Evolutionary conservation across 2,113 vertebrate species (phyloP).

Genomic region (Cariama cristata): DNA sequence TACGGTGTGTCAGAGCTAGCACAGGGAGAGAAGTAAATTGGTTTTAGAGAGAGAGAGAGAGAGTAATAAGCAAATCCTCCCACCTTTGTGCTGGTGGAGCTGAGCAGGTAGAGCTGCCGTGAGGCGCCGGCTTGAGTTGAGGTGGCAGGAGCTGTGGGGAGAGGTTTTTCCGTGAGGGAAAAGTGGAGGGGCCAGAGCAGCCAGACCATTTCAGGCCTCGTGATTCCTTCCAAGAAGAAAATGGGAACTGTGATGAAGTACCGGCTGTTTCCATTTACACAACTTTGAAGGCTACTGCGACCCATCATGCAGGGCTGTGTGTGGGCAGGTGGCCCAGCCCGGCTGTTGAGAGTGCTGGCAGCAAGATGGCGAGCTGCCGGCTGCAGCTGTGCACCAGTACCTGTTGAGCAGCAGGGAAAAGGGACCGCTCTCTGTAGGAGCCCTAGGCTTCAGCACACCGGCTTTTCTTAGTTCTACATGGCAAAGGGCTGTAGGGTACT

Average conservation of each 20-base stretch:
- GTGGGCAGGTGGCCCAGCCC: accelerated
- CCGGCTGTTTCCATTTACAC: accelerated
- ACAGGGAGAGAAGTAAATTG: accelerated
- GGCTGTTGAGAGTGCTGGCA: accelerated
- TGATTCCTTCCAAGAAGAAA: not conserved
- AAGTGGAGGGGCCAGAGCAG: not conserved
- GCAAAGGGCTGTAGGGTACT: not conserved
- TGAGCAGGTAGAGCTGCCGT: not conserved
- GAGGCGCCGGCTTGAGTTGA: accelerated
- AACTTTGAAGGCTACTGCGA: not conserved
- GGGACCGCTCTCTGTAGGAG: not conserved
- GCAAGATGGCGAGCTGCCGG: accelerated
- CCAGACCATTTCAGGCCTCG: not conserved
- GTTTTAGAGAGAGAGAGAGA: not conserved
- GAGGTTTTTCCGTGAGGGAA: not conserved
- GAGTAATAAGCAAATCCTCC: not conserved
- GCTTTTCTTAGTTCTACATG: not conserved
- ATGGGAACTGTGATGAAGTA: not conserved
- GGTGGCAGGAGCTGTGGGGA: not conserved
- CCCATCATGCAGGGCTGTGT: accelerated
- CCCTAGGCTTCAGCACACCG: accelerated
- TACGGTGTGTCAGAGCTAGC: not conserved
- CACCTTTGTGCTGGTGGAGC: accelerated
- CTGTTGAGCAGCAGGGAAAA: accelerated
- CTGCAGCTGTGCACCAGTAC: accelerated